phyloP scores from a whole-genome alignment of 2,113 vertebrate species.

The Propithecus coquereli region DNA sequence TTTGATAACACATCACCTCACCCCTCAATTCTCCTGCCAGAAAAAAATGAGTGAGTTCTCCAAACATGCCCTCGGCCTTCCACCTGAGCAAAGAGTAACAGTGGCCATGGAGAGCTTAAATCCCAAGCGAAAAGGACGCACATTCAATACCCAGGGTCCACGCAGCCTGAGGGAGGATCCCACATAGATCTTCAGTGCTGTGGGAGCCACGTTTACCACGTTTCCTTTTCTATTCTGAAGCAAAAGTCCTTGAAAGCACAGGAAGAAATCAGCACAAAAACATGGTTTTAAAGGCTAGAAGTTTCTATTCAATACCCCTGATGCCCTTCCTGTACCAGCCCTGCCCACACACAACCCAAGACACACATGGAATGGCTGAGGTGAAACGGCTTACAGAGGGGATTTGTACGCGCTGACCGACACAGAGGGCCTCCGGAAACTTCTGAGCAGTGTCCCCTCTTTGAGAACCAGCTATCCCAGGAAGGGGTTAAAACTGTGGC shows the following conservation, averaged over 20 bases:
- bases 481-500: background rate
- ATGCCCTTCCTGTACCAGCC: background rate
- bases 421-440: background rate
- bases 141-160: background rate
- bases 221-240: background rate
- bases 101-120: background rate
- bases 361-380: background rate
- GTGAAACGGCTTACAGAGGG: background rate
- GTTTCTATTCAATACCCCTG: background rate
- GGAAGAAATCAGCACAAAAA: background rate
- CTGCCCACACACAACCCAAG: background rate
- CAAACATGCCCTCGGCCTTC: background rate
- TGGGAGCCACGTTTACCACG: background rate
- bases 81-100: background rate
- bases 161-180: rapidly evolving
- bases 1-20: background rate
- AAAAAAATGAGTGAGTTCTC: background rate
- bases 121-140: background rate
- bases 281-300: background rate
- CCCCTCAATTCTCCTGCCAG: background rate
- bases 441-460: background rate
- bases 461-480: background rate
- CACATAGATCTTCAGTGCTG: rapidly evolving
- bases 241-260: background rate
- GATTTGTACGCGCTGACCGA: background rate